Percentiles rank a stretch among this genome's conserved stretches.
Conservation (phyloP, 2,113 vertebrate species). For the Eurypyga helias region DNA sequence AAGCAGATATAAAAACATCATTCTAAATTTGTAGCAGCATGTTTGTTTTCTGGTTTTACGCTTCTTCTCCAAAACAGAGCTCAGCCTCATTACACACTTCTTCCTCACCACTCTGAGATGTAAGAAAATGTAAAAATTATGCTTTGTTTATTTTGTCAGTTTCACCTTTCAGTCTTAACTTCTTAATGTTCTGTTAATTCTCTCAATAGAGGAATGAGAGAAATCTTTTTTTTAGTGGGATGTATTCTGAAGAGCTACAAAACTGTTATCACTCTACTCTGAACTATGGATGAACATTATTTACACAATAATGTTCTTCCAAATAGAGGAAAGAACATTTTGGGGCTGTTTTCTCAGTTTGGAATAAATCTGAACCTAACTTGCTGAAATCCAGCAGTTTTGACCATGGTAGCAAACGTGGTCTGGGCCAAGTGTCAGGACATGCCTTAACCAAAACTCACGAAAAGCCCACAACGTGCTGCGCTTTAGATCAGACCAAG, state of each 20-base stretch:
- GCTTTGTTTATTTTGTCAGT: not conserved
- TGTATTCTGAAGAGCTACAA: not conserved
- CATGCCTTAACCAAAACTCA: not conserved
- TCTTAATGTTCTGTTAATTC: not conserved
- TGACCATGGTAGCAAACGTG: not conserved
- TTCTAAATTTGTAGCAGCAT: not conserved
- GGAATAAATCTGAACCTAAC: not conserved
- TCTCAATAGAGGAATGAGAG: not conserved
- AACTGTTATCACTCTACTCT: not conserved
- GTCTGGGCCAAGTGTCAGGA: not conserved
- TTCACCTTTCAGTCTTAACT: not conserved
- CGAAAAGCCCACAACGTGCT: fast-evolving
- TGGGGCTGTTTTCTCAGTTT: not conserved
- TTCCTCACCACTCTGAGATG: not conserved
- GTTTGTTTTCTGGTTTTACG: not conserved
- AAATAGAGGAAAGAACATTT: not conserved
- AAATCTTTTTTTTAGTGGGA: not conserved
- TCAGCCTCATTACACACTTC: not conserved
- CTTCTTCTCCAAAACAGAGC: not conserved
- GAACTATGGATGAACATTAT: not conserved
- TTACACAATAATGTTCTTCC: not conserved
- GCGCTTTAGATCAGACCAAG: not conserved
- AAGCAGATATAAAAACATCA: not conserved
- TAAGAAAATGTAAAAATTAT: not conserved
- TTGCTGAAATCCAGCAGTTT: not conserved